phyloP scores from a whole-genome alignment of 2,113 vertebrate species.

The Glareola pratincola region DNA sequence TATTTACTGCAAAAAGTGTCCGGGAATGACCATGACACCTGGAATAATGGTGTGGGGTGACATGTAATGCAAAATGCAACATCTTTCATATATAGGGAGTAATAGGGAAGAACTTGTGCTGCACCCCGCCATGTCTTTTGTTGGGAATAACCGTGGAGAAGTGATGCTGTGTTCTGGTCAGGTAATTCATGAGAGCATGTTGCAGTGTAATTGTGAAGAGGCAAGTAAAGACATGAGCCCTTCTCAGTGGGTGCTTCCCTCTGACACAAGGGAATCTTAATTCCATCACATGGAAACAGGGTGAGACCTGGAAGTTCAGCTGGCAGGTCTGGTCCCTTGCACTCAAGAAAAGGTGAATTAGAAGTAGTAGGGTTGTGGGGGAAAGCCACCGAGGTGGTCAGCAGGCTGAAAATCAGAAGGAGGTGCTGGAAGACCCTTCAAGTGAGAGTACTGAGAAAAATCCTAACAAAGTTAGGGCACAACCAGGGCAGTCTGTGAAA shows the following conservation, averaged over 20 bases:
- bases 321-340: background rate
- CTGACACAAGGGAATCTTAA: background rate
- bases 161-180: rapidly evolving
- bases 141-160: background rate
- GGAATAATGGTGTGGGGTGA: too few relatives aligned
- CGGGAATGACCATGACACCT: rapidly evolving
- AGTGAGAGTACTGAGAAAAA: too few relatives aligned
- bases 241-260: background rate
- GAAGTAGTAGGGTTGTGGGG: rapidly evolving
- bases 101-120: rapidly evolving
- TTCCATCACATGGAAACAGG: rapidly evolving
- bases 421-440: background rate
- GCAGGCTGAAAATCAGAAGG: background rate
- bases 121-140: background rate
- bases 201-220: background rate
- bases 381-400: background rate
- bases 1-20: background rate
- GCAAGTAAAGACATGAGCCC: rapidly evolving
- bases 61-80: rapidly evolving
- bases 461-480: too few relatives aligned
- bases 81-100: rapidly evolving
- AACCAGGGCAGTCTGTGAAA: background rate
- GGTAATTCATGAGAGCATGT: rapidly evolving
- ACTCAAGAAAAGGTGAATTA: background rate
- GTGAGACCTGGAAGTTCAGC: background rate